Base-by-base conservation (phyloP, 2,797 vertebrate species). In the Phyllotis vaccarum region DNA sequence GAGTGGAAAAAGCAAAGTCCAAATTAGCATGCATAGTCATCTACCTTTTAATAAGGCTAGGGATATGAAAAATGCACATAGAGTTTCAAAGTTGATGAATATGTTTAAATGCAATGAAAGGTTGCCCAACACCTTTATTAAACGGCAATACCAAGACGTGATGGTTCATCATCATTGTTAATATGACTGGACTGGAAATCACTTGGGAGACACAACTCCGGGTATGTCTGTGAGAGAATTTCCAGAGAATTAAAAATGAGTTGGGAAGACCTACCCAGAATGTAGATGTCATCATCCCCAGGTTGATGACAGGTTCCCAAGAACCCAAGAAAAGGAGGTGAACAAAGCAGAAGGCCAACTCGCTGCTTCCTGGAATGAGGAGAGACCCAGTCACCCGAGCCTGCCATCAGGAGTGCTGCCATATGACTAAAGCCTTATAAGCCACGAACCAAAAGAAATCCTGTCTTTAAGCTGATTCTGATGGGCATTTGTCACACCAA, bases 51-150 rank as follows among this genome's bases (percentile, higher is more conserved):
- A 10, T 89, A 89, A 94, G 0, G n/a, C 21, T 76, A 1, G n/a
- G n/a, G 81, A 88, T 72, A 37, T 17, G 8, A 24, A 40, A 29
- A 21, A 21, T 12, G 43, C 66, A 37, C 2, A 5, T 21, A 6
- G 22, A 75, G 43, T 92, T 93, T 52, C 89, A 75, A 94, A 93
- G 49, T 64, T n/a, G 14, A 95, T 94, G 24, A 54, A 56, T 90
- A 37, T 70, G 79, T 95, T 94, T 79, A 95, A 92, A 31, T 79
- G 5, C n/a, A 79, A 46, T 64, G 12, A 37, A 76, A 91, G 92
- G 43, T n/a, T 85, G 40, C 60, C 60, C 81, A 66, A 66, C 19
- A 64, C 19, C 62, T 85, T 66, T 85, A 8, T 85, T 46, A 46
- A 66, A 49, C 21, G 22, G 19, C 17, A 66, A 66, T 60, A 49